These are phyloP conservation scores for Macaca nemestrina DNA, from an alignment of 2,113 vertebrate genomes.

Conservation along the genomic window DNA sequence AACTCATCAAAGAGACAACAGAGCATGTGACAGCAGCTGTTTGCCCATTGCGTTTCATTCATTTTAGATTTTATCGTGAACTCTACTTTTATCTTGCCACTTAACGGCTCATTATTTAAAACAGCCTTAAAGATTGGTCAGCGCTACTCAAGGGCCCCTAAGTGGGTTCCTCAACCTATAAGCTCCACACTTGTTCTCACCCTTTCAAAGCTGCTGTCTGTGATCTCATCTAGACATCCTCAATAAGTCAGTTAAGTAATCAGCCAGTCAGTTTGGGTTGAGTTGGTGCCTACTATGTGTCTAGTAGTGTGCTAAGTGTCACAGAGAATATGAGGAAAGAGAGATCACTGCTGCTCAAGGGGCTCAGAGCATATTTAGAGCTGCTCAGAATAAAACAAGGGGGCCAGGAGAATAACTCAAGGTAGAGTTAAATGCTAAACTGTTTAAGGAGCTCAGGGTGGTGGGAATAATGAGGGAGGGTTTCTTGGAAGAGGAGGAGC, in stretches of 20 bases:
- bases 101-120: constrained; percentile 26
- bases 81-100: not conserved
- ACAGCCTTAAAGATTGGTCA: not conserved
- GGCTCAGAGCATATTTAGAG: not conserved
- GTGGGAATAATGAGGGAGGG: not conserved
- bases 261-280: not conserved
- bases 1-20: not conserved
- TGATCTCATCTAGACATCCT: not conserved
- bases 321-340: not conserved
- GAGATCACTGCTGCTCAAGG: not conserved
- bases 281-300: not conserved
- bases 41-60: constrained; percentile 32
- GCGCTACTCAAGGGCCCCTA: not conserved
- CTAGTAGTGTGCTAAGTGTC: not conserved
- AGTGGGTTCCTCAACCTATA: not conserved
- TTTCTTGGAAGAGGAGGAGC: not conserved
- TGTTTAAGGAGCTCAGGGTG: not conserved
- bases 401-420: not conserved
- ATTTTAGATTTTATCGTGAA: constrained; percentile 42
- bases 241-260: not conserved
- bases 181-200: not conserved
- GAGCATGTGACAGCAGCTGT: not conserved
- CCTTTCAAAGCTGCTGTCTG: not conserved
- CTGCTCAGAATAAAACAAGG: not conserved
- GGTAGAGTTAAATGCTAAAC: not conserved